Conservation (phyloP, 1,140 invertebrate species). For the Drosophila teissieri region DNA sequence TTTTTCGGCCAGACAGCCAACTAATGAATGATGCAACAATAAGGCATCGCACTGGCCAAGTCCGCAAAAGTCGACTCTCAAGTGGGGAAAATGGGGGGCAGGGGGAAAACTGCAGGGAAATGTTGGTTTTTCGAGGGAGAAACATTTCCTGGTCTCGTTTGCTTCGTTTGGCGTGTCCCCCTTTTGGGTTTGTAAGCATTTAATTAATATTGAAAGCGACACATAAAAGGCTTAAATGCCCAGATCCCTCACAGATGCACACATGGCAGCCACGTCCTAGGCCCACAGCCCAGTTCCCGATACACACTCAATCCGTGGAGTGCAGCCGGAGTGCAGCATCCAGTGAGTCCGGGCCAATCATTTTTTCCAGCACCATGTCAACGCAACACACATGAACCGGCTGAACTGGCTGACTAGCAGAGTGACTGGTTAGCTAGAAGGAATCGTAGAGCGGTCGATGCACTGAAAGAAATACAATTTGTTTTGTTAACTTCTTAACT, state of each 20-base stretch:
- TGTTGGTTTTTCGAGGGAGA: background rate
- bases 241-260: slow-evolving; percentile 39
- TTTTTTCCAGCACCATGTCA: slow-evolving; percentile 52
- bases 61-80: slow-evolving; percentile 15
- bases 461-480: slow-evolving; percentile 1
- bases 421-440: slow-evolving; percentile 31
- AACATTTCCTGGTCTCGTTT: slow-evolving; percentile 19
- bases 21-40: slow-evolving; percentile 51
- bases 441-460: slow-evolving; percentile 1
- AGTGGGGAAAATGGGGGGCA: background rate
- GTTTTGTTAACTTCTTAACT: too few relatives aligned
- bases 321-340: slow-evolving; percentile 10
- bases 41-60: slow-evolving; percentile 20
- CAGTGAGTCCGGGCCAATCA: slow-evolving; percentile 52
- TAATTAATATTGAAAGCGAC: slow-evolving; percentile 69
- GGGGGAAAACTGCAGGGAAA: background rate
- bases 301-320: slow-evolving; percentile 31
- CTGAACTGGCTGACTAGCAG: slow-evolving; percentile 21
- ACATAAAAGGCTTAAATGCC: slow-evolving; percentile 62
- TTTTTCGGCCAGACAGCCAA: slow-evolving; percentile 45
- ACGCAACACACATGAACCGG: slow-evolving; percentile 43
- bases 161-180: slow-evolving; percentile 12
- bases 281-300: background rate
- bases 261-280: slow-evolving; percentile 9
- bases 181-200: slow-evolving; percentile 57